A percentile compares a stretch with the other conserved stretches of the same genome.
Evolutionary conservation across 1,140 invertebrate species (phyloP).

Genomic region (Bombus superbus): DNA sequence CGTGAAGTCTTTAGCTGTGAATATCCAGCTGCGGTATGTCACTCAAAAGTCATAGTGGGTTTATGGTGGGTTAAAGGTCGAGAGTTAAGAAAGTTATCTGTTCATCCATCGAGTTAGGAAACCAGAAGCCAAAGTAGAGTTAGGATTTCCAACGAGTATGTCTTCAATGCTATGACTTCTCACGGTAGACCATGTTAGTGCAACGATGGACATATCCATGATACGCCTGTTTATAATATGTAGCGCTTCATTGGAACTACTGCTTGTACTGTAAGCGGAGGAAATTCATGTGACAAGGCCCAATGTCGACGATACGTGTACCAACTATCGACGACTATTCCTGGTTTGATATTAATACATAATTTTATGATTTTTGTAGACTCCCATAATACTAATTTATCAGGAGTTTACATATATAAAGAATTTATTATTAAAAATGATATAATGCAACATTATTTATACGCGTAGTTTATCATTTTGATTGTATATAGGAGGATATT

Average conservation of each 20-base stretch:
- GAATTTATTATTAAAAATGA: too few species aligned
- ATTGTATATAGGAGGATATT: too few species aligned
- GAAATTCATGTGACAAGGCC: neutral
- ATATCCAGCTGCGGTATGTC: neutral
- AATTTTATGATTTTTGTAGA: too few species aligned
- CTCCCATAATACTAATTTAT: too few species aligned
- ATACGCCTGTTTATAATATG: neutral
- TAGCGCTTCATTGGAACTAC: neutral
- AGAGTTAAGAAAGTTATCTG: constrained; percentile 27
- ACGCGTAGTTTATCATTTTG: too few species aligned
- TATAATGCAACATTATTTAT: too few species aligned
- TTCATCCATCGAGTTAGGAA: constrained; percentile 14
- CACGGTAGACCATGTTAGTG: neutral
- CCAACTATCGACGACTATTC: neutral
- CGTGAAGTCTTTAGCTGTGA: neutral
- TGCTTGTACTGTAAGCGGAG: neutral
- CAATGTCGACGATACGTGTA: neutral
- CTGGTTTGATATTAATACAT: neutral
- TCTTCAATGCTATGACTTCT: neutral
- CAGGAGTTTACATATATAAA: too few species aligned
- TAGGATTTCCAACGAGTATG: neutral
- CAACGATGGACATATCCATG: neutral
- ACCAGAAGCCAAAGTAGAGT: neutral
- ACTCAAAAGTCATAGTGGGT: constrained; percentile 3
- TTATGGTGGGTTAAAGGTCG: constrained; percentile 15